These are phyloP conservation scores for Drosophila suboccidentalis DNA, from an alignment of 2,888 invertebrate genomes.

Conservation along the genomic window DNA sequence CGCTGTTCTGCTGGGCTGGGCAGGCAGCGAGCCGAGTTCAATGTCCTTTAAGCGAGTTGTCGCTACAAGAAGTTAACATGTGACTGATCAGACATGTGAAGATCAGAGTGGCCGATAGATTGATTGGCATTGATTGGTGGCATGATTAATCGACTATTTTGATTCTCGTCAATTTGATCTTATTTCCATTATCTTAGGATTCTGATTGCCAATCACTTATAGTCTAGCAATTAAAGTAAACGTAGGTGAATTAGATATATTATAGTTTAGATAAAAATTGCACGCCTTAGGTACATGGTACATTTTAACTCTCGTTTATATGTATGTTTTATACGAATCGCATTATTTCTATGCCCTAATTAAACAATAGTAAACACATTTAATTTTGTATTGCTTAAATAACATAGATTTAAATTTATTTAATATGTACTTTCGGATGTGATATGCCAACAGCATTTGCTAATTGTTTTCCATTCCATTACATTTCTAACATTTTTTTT, in stretches of 20 bases:
- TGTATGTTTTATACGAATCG: conserved; percentile 17
- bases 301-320: conserved; percentile 57
- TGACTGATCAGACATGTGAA: conserved; percentile 8
- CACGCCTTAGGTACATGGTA: conserved; percentile 60
- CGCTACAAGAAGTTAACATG: conserved; percentile 1
- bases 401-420: conserved; percentile 26
- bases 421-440: conserved; percentile 1
- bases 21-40: conserved; percentile 72
- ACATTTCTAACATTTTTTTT: conserved; percentile 6
- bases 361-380: conserved; percentile 44
- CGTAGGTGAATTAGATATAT: conserved; percentile 31
- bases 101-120: conserved; percentile 6
- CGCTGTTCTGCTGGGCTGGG: conserved; percentile 73
- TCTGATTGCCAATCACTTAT: conserved; percentile 26
- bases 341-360: conserved; percentile 33
- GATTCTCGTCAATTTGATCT: conserved; percentile 19
- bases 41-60: conserved; percentile 22
- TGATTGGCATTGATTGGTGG: conserved; percentile 12
- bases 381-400: conserved; percentile 28
- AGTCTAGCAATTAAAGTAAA: conserved; percentile 32
- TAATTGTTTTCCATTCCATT: conserved; percentile 39
- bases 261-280: conserved; percentile 14
- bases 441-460: conserved; percentile 18
- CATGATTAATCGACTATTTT: conserved; percentile 17
- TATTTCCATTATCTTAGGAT: conserved; percentile 31